Evolutionary conservation across 2,888 invertebrate species (phyloP).

Genomic region (Campoplex nolae): DNA sequence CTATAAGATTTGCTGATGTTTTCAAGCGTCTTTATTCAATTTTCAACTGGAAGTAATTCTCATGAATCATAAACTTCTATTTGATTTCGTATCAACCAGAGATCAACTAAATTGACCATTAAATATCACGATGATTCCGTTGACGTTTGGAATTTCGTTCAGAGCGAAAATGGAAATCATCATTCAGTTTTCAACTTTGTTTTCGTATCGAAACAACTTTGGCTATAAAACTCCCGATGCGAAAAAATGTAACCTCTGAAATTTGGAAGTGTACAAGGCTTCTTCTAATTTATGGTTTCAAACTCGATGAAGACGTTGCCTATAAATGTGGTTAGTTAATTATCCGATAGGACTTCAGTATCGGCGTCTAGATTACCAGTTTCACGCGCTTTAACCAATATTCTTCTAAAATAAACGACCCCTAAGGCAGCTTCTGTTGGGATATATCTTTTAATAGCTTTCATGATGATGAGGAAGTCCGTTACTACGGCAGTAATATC

Average conservation of each 20-base stretch:
- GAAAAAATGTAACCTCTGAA: not conserved
- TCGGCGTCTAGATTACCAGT: conserved; percentile 51
- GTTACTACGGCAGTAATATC: too few relatives aligned
- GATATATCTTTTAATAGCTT: conserved; percentile 56
- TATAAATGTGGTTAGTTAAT: conserved; percentile 55
- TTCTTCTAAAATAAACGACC: not conserved
- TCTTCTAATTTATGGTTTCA: not conserved
- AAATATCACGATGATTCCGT: not conserved
- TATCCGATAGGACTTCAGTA: conserved; percentile 52
- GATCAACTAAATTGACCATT: not conserved
- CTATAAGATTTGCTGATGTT: not conserved
- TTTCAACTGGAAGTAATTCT: not conserved
- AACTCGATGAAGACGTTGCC: conserved; percentile 38
- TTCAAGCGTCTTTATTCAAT: not conserved
- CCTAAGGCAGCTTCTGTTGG: conserved; percentile 28
- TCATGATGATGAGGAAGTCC: conserved; percentile 49
- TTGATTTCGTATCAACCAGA: not conserved
- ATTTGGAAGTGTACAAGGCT: not conserved
- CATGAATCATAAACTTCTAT: not conserved
- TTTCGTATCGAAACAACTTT: conserved; percentile 11
- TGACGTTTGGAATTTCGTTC: not conserved
- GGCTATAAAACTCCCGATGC: conserved; percentile 10
- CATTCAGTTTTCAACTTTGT: not conserved
- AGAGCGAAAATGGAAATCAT: conserved; percentile 32
- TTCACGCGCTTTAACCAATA: conserved; percentile 23